Percentiles rank a stretch among this genome's conserved stretches.
phyloP scores from a whole-genome alignment of 2,888 invertebrate genomes.

The Chrysolina americana region DNA sequence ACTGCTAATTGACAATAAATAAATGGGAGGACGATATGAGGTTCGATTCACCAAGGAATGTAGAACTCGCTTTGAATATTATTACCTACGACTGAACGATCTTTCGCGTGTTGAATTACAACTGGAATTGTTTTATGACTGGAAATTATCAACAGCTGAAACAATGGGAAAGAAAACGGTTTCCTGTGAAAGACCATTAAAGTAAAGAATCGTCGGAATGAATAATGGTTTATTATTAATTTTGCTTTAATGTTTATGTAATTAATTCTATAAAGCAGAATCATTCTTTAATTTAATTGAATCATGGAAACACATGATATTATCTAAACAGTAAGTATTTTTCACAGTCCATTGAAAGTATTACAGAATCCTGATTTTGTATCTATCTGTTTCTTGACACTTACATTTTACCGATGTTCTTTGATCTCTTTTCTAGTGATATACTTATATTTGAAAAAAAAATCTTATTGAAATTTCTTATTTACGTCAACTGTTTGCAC shows the following conservation, averaged over 20 bases:
- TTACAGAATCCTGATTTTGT: too few species aligned
- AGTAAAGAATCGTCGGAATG: not conserved
- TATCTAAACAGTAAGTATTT: not conserved
- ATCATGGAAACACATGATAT: not conserved
- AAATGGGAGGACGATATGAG: not conserved
- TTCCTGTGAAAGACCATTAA: slow-evolving; percentile 22
- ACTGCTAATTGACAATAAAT: too few species aligned
- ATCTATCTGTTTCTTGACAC: too few species aligned
- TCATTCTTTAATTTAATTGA: not conserved
- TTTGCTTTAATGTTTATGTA: not conserved
- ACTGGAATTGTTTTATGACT: slow-evolving; percentile 5
- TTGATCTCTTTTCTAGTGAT: too few species aligned
- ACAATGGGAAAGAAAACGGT: slow-evolving; percentile 24
- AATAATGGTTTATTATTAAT: slow-evolving; percentile 14
- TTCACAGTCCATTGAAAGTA: not conserved
- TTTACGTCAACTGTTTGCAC: too few species aligned
- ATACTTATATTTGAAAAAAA: too few species aligned
- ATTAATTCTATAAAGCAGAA: not conserved
- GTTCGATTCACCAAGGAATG: not conserved
- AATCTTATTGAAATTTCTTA: too few species aligned
- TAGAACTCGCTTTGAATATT: not conserved
- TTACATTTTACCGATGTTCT: too few species aligned
- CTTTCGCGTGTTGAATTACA: slow-evolving; percentile 11
- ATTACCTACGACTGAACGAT: not conserved
- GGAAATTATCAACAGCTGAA: not conserved